These are phyloP conservation scores for Calosoma granatense DNA, from an alignment of 1,140 invertebrate genomes.

Conservation along the genomic window DNA sequence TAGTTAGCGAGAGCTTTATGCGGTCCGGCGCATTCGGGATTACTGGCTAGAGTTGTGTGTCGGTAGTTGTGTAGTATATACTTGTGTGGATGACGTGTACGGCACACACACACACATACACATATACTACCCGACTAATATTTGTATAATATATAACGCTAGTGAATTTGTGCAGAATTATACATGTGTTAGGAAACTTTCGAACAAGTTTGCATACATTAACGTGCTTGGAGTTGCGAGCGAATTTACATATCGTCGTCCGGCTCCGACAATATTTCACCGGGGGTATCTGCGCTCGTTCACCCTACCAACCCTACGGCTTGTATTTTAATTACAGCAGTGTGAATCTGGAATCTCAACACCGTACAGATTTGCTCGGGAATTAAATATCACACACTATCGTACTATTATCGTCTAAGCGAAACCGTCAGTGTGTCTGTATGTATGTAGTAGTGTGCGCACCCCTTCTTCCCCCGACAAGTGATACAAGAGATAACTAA, in stretches of 20 bases:
- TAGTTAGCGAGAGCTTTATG: too few relatives aligned
- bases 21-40: too few relatives aligned
- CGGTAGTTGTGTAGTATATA: too few relatives aligned
- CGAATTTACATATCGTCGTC: conserved; percentile 5
- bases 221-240: not conserved
- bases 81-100: too few relatives aligned
- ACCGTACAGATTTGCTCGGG: not conserved
- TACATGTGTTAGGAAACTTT: conserved; percentile 9
- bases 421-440: too few relatives aligned
- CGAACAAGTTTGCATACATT: conserved; percentile 6
- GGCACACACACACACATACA: too few relatives aligned
- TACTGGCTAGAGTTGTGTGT: too few relatives aligned
- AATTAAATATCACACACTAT: conserved; percentile 9
- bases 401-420: too few relatives aligned
- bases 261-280: not conserved
- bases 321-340: conserved; percentile 6
- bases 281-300: not conserved
- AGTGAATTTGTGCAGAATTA: conserved; percentile 5
- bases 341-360: conserved; percentile 1
- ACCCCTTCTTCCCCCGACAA: not conserved
- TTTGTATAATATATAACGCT: not conserved
- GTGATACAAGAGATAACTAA: not conserved
- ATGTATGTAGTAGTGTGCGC: too few relatives aligned
- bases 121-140: not conserved
- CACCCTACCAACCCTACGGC: not conserved